These are phyloP conservation scores for Lasaia peninsularis DNA, from an alignment of 1,140 invertebrate species.

Conservation along the genomic window DNA sequence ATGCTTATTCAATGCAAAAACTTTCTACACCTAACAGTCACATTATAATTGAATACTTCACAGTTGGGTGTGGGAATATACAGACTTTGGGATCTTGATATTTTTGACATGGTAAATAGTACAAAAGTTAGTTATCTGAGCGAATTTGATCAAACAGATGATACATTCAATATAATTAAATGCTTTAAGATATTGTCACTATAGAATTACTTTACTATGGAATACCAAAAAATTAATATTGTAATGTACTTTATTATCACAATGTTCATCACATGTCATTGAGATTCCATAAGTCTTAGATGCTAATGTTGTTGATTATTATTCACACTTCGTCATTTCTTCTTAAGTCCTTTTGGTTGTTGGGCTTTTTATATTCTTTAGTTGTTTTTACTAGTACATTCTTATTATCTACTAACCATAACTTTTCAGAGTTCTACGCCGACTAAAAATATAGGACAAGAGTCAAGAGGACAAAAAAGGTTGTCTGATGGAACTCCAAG, in stretches of 20 bases:
- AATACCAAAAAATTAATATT: no score
- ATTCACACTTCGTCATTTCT: background rate
- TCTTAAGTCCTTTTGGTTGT: constrained; percentile 5
- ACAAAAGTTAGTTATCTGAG: no score
- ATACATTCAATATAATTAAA: no score
- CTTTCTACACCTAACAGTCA: no score
- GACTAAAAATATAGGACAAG: constrained; percentile 54
- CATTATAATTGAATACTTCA: background rate
- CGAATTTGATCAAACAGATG: no score
- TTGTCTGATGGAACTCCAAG: constrained; percentile 64
- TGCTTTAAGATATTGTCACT: no score
- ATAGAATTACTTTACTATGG: no score
- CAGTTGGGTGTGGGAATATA: background rate
- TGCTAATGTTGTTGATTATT: background rate
- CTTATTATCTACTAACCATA: constrained; percentile 4
- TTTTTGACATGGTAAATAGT: no score
- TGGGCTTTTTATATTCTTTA: background rate
- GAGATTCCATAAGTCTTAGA: background rate
- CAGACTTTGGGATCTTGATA: no score
- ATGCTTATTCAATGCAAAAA: background rate
- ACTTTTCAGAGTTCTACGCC: constrained; percentile 55
- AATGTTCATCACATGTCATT: no score
- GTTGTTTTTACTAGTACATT: background rate
- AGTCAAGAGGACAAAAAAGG: constrained; percentile 59
- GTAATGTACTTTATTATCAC: no score